Evolutionary conservation across 2,888 invertebrate genomes (phyloP), one percentile per base, ranked within the genome.

Genomic region (Agriotes lineatus): DNA sequence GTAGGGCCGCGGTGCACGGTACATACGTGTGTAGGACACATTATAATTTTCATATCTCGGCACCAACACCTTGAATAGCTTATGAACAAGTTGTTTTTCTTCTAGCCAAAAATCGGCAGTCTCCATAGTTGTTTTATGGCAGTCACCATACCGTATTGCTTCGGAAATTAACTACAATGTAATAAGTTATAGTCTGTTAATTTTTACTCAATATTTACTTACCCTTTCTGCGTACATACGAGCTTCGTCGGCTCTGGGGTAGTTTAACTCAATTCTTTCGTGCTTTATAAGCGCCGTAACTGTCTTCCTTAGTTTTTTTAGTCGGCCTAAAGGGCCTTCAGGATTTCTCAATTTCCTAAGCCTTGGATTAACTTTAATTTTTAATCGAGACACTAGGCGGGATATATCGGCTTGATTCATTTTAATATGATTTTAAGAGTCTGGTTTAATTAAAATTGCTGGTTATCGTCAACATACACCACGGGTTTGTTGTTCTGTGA

Each of bases 151-250:
- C 18, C 93, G 89, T 68, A 96, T 90, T 1, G 97, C 97, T 85
- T 96, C 94, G 0, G 94, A 93, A 79, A 97, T 95, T 22, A 97
- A 86, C 96, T 96, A 66, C 30, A 68, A 63, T 4, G 37, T 10
- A 48, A 18, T 37, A 5, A 48, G 35, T 20, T 22, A 22, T 6
- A 54, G 16, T 10, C n/a, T 9, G 7, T 10, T 19, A 20, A 60
- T n/a, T n/a, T n/a, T n/a, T n/a, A n/a, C n/a, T n/a, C n/a, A n/a
- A n/a, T n/a, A n/a, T n/a, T n/a, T n/a, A 12, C 86, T 85, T 87
- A 95, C 96, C 85, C 94, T 87, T 86, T 97, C 97, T 0, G 92
- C 91, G 85, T 97, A 97, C 80, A 94, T 95, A 79, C 97, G 89
- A 20, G 95, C 90, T 86, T 97, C 97, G 81, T 96, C 93, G 0